Evolutionary conservation across 1,140 invertebrate genomes (phyloP).

Genomic region (Drosophila aff.): DNA sequence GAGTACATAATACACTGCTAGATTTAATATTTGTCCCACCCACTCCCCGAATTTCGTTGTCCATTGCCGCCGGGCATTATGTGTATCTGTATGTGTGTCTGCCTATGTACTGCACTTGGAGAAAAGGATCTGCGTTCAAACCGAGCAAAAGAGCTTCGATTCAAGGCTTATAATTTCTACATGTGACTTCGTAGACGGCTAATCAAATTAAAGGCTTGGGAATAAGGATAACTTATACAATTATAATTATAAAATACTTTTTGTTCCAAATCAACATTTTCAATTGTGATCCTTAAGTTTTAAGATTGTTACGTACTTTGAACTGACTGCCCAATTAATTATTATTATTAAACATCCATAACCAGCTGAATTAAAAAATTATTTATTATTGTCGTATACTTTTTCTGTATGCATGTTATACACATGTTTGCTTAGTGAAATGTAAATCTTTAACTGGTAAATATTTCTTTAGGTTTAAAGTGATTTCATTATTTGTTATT

Average conservation of each 20-base stretch:
- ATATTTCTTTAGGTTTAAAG: not conserved
- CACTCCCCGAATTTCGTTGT: constrained; percentile 51
- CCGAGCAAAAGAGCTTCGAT: not conserved
- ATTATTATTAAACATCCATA: not conserved
- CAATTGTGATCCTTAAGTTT: not conserved
- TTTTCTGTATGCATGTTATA: too few relatives aligned
- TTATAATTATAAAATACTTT: not conserved
- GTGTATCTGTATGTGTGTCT: constrained; percentile 23
- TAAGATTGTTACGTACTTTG: not conserved
- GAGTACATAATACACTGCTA: constrained; percentile 52
- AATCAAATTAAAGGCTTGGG: not conserved
- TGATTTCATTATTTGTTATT: too few relatives aligned
- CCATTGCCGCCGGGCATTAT: constrained; percentile 42
- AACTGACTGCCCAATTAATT: not conserved
- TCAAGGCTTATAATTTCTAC: not conserved
- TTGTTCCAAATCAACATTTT: not conserved
- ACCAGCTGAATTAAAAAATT: too few relatives aligned
- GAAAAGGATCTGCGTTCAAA: not conserved
- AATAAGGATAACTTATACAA: not conserved
- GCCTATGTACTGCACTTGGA: constrained; percentile 49
- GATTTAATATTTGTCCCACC: constrained; percentile 68
- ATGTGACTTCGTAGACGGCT: not conserved
- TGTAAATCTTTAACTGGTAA: not conserved
- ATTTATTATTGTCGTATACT: too few relatives aligned
- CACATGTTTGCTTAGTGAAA: too few relatives aligned